Evolutionary conservation across 2,797 vertebrate genomes (phyloP).

Genomic region (Yasuhikotakia modesta): DNA sequence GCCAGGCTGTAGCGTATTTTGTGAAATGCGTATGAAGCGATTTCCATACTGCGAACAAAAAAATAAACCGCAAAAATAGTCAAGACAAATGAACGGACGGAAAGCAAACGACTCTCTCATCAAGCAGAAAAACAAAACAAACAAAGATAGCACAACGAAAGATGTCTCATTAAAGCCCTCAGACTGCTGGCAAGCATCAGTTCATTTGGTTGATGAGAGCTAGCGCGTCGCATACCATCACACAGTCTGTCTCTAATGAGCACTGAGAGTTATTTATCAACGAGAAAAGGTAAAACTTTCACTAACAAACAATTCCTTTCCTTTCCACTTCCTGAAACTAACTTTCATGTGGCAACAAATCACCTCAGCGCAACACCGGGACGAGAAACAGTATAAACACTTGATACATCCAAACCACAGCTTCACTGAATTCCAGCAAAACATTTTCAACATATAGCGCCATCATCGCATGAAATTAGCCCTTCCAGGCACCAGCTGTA

Average conservation of each 20-base stretch:
- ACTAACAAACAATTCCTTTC: constrained; percentile 10
- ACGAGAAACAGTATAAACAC: not conserved
- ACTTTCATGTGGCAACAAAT: not conserved
- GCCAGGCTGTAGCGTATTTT: not conserved
- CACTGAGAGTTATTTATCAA: constrained; percentile 18
- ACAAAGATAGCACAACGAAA: not conserved
- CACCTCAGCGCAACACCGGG: not conserved
- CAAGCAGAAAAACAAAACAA: constrained; percentile 11
- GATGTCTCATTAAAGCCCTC: constrained; percentile 26
- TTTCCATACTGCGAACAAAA: not conserved
- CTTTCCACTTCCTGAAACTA: not conserved
- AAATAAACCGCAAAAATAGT: constrained; percentile 21
- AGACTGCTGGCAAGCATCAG: constrained; percentile 16
- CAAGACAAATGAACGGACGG: constrained; percentile 19
- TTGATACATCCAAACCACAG: not conserved
- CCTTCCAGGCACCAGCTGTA: not conserved
- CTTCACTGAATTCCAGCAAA: constrained; percentile 7
- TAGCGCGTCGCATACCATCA: not conserved
- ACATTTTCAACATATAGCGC: not conserved
- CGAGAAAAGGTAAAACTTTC: constrained; percentile 29
- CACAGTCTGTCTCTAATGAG: constrained; percentile 21
- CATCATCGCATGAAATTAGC: not conserved
- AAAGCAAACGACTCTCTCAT: not conserved
- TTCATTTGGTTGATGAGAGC: not conserved
- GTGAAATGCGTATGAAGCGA: not conserved